Evolutionary conservation across 2,888 invertebrate species (phyloP).

Genomic region (Conomelus anceps): DNA sequence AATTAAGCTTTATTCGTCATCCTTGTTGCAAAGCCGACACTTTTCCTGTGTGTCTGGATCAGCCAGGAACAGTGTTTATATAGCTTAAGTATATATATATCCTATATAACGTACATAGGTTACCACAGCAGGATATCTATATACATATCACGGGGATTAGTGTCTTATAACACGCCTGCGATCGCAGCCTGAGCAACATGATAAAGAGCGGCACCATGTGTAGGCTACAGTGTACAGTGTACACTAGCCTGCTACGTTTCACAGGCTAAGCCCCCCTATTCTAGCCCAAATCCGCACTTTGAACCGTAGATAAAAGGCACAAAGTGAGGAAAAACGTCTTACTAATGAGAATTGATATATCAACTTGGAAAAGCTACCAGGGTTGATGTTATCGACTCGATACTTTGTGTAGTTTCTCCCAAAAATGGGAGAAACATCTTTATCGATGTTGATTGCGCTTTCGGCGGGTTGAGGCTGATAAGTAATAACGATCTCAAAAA

Average conservation of each 20-base stretch:
- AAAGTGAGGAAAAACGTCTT: not conserved
- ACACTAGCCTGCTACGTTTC: too few relatives aligned
- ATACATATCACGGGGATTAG: not conserved
- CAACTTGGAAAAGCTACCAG: not conserved
- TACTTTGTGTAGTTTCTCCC: too few relatives aligned
- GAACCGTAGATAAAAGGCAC: not conserved
- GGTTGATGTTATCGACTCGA: not conserved
- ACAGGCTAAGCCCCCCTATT: not conserved
- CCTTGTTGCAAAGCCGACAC: not conserved
- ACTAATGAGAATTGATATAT: not conserved
- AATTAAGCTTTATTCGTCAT: not conserved
- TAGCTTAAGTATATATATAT: not conserved
- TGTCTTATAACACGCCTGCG: not conserved
- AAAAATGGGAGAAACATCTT: too few relatives aligned
- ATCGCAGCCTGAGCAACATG: not conserved
- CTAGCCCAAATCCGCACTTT: not conserved
- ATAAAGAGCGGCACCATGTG: not conserved
- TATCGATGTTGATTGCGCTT: too few relatives aligned
- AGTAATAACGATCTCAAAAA: too few relatives aligned
- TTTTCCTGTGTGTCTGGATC: not conserved
- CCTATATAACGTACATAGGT: not conserved
- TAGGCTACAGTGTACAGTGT: too few relatives aligned
- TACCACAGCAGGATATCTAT: not conserved
- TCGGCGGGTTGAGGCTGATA: too few relatives aligned
- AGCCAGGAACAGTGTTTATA: not conserved